Percentiles rank a stretch among this genome's conserved stretches.
Evolutionary conservation across 2,888 invertebrate genomes (phyloP).

Genomic region (Tricholauxania praeusta): DNA sequence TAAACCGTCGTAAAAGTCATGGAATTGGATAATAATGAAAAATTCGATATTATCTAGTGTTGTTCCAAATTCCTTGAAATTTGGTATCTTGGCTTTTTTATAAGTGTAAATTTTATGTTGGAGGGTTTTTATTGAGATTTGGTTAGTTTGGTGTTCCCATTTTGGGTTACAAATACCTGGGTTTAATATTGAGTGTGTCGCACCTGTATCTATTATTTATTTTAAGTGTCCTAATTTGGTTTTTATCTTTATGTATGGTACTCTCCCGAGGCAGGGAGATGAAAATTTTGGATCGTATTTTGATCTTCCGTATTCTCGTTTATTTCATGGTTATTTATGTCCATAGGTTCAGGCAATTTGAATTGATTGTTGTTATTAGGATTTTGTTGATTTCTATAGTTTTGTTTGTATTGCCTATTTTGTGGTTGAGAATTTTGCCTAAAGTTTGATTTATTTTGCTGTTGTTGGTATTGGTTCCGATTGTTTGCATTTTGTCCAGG

Average conservation of each 20-base stretch:
- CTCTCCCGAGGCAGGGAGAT: constrained; percentile 32
- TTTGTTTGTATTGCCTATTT: constrained; percentile 28
- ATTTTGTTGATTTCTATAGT: constrained; percentile 13
- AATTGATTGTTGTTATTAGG: constrained; percentile 13
- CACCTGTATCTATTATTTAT: constrained; percentile 41
- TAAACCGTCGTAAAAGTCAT: constrained; percentile 39
- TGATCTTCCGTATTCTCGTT: constrained; percentile 1
- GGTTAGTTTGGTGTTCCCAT: constrained; percentile 10
- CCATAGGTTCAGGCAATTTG: constrained; percentile 40
- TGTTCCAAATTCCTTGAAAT: constrained; percentile 36
- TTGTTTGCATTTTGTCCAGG: constrained; percentile 14
- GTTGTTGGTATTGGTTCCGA: constrained; percentile 7
- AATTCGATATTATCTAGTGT: constrained; percentile 29
- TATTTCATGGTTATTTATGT: constrained; percentile 32
- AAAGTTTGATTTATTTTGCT: constrained; percentile 25
- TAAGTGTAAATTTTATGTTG: constrained; percentile 26
- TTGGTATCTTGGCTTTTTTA: constrained; percentile 32
- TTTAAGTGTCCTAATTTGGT: constrained; percentile 34
- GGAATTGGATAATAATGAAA: constrained; percentile 31
- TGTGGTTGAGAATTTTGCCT: no score
- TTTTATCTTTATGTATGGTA: constrained; percentile 42
- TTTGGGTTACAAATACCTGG: constrained; percentile 37
- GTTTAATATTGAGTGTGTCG: constrained; percentile 38
- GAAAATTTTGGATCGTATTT: constrained; percentile 32
- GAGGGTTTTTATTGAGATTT: constrained; percentile 31